These are phyloP conservation scores for Pherbina coryleti DNA, from an alignment of 2,888 invertebrate genomes.

Conservation along the genomic window DNA sequence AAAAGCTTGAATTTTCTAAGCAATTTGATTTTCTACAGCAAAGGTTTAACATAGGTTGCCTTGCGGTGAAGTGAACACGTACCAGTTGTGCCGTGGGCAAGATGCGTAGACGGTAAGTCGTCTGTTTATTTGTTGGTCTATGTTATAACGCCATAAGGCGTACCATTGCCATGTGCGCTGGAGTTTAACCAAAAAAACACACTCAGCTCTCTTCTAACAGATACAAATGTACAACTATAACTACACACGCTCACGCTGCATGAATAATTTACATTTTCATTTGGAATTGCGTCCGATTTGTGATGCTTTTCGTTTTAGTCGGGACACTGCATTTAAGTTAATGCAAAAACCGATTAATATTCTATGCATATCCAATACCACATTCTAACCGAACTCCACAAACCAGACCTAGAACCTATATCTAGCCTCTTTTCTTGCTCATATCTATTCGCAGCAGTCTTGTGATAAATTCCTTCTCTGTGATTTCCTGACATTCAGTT, in stretches of 20 bases:
- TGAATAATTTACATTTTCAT: slow-evolving; percentile 68
- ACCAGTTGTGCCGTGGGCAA: neutral
- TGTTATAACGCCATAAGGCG: neutral
- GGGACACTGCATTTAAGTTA: slow-evolving; percentile 56
- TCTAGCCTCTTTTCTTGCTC: slow-evolving; percentile 7
- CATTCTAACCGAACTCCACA: neutral
- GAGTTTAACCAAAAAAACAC: slow-evolving; percentile 49
- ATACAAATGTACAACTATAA: slow-evolving; percentile 16
- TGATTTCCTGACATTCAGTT: slow-evolving; percentile 62
- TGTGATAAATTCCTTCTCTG: slow-evolving; percentile 63
- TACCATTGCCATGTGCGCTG: slow-evolving; percentile 50
- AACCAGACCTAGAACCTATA: neutral
- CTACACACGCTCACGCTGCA: slow-evolving; percentile 5
- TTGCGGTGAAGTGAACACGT: neutral
- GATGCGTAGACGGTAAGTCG: neutral
- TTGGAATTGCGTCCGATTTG: slow-evolving; percentile 67
- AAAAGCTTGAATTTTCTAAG: neutral
- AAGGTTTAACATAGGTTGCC: neutral
- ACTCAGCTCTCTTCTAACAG: neutral
- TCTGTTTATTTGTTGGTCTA: slow-evolving; percentile 12
- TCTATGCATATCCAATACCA: slow-evolving; percentile 43
- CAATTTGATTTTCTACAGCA: neutral
- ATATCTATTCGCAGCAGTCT: neutral
- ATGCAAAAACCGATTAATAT: slow-evolving; percentile 61
- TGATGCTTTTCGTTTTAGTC: slow-evolving; percentile 61